phyloP scores from a whole-genome alignment of 2,113 vertebrate genomes.

The Amphiprion ocellaris region DNA sequence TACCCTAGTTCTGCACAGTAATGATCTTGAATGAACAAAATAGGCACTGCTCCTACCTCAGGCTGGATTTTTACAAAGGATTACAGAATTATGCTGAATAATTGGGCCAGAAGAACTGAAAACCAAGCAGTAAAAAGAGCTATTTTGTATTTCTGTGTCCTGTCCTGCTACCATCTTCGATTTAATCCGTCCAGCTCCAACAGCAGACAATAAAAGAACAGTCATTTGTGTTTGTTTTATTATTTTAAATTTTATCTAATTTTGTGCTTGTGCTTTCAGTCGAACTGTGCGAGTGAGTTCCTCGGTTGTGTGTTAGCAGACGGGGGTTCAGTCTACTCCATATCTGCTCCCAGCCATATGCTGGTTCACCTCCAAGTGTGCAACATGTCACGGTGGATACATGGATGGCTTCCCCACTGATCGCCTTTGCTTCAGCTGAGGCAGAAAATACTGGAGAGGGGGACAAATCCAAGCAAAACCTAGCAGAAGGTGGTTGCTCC shows the following conservation, averaged over 20 bases:
- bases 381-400: slow-evolving; percentile 27
- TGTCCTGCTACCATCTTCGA: neutral
- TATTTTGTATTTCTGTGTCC: neutral
- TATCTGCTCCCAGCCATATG: slow-evolving; percentile 47
- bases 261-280: neutral
- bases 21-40: slow-evolving; percentile 26
- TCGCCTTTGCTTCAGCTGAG: slow-evolving; percentile 22
- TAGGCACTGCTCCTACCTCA: neutral
- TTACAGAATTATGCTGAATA: slow-evolving; percentile 31
- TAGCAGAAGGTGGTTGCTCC: neutral
- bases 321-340: slow-evolving; percentile 19
- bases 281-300: neutral
- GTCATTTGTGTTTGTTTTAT: neutral
- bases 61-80: slow-evolving; percentile 19
- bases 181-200: neutral
- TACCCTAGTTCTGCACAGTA: neutral
- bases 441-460: neutral
- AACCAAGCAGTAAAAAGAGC: neutral
- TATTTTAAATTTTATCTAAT: no score
- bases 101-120: neutral
- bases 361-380: slow-evolving; percentile 33
- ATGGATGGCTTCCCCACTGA: slow-evolving; percentile 20
- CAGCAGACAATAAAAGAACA: neutral
- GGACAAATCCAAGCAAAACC: slow-evolving; percentile 15
- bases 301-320: slow-evolving; percentile 15